phyloP scores from a whole-genome alignment of 2,797 vertebrate genomes.

The Coranthus polyacanthus region DNA sequence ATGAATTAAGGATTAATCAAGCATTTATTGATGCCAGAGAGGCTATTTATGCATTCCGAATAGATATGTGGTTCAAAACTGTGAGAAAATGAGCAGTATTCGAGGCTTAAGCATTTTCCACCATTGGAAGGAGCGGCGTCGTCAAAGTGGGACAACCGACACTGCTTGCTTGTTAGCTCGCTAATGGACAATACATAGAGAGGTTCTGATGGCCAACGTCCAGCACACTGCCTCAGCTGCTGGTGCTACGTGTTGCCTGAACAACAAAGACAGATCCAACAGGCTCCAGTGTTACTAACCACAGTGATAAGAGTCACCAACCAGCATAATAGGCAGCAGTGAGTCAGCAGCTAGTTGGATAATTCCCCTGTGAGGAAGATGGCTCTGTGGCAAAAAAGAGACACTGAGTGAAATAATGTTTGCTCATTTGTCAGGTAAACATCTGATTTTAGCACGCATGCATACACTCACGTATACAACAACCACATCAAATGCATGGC shows the following conservation, averaged over 20 bases:
- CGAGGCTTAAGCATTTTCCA: background rate
- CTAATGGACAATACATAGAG: constrained; percentile 52
- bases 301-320: constrained; percentile 35
- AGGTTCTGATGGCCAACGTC: constrained; percentile 35
- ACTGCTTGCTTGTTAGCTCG: constrained; percentile 42
- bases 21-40: too few species aligned
- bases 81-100: too few species aligned
- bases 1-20: too few species aligned
- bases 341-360: constrained; percentile 13
- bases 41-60: too few species aligned
- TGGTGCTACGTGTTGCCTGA: constrained; percentile 51
- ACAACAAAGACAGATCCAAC: constrained; percentile 48
- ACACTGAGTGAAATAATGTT: background rate
- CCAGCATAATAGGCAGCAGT: constrained; percentile 33
- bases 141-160: constrained; percentile 18
- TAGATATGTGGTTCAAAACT: too few species aligned
- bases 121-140: constrained; percentile 6
- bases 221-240: constrained; percentile 47
- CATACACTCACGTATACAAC: too few species aligned
- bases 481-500: too few species aligned
- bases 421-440: too few species aligned
- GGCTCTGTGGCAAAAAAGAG: background rate
- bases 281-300: constrained; percentile 38
- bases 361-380: background rate
- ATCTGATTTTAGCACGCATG: too few species aligned